A percentile compares a stretch with the other conserved stretches of the same genome.
Evolutionary conservation across 2,888 invertebrate genomes (phyloP).

Genomic region (Orthonevra nobilis): DNA sequence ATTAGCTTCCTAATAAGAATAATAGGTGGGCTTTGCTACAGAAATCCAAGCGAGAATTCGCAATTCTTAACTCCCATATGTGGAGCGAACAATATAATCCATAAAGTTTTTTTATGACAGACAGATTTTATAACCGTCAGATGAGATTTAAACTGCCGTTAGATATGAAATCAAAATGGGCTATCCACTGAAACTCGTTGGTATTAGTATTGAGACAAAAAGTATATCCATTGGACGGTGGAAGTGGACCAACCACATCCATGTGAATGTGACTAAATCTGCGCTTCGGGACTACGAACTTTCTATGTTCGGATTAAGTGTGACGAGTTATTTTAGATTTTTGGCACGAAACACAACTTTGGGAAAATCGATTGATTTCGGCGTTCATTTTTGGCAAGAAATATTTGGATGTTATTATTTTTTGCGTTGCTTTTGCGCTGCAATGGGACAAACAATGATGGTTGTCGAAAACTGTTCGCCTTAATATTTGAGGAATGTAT

Average conservation of each 20-base stretch:
- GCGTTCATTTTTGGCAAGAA: slow-evolving; percentile 22
- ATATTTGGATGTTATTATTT: slow-evolving; percentile 8
- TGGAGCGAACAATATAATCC: no score
- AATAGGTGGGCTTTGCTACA: no score
- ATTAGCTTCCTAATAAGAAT: no score
- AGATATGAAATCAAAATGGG: no score
- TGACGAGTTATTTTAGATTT: slow-evolving; percentile 15
- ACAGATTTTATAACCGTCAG: no score
- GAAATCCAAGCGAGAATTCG: no score
- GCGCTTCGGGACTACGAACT: slow-evolving; percentile 6
- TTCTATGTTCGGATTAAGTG: slow-evolving; percentile 12
- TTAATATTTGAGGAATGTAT: slow-evolving; percentile 6
- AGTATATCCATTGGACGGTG: slow-evolving; percentile 49
- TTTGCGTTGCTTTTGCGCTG: slow-evolving; percentile 3
- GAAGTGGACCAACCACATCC: slow-evolving; percentile 75
- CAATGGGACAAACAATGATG: slow-evolving; percentile 15
- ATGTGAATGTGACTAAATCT: slow-evolving; percentile 69
- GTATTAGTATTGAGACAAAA: no score
- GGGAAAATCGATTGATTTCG: slow-evolving; percentile 1
- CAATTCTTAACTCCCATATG: no score
- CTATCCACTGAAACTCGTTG: no score
- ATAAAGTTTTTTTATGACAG: no score
- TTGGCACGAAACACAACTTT: slow-evolving; percentile 4
- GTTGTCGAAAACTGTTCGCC: slow-evolving; percentile 18
- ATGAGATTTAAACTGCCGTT: no score